Base-by-base conservation (phyloP, 2,797 vertebrate genomes). In the Gymnoscopelus microlampas region DNA sequence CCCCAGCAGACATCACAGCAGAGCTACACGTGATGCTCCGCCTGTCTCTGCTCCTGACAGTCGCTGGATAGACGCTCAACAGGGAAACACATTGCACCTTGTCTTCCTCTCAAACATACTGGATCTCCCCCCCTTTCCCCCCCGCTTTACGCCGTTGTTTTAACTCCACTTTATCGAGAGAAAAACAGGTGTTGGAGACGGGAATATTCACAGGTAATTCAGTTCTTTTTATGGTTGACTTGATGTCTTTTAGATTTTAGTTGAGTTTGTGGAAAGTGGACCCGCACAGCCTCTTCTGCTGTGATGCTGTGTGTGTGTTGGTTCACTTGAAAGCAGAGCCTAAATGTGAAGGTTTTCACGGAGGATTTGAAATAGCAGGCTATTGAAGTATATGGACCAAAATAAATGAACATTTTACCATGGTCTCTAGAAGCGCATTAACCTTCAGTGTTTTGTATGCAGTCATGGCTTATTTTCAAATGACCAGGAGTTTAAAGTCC, bases 11-110 rank as follows among this genome's bases (percentile, higher is more conserved):
- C 91, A 82, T 85, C 86, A 87, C 77, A 60, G 81, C 63, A 78
- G 19, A 19, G 19, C 80, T 84, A 80, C 92, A 93, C 92, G 92
- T 93, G 92, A 93, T 71, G 11, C 76, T 74, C 39, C 39, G 6
- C 39, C 85, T 77, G 78, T 74, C 88, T 93, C 91, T 89, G 85
- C 91, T 92, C 84, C 92, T 92, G 89, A 90, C 92, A 89, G 93
- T 92, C 92, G 80, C 91, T 90, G 90, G 88, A 91, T 87, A 75
- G 89, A 51, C 59, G 68, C 92, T 91, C 90, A 88, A 91, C 90
- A 74, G 89, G 87, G 88, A 88, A 84, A 82, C 86, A 91, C 81
- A 88, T 83, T 89, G 89, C 89, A 80, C 86, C 87, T 88, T 84
- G 84, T 86, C 84, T 60, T 87, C 85, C 78, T 49, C 84, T 49